Percentiles rank a stretch among this genome's conserved stretches.
Evolutionary conservation across 2,888 invertebrate species (phyloP).

Genomic region (Chrysolina haemoptera): DNA sequence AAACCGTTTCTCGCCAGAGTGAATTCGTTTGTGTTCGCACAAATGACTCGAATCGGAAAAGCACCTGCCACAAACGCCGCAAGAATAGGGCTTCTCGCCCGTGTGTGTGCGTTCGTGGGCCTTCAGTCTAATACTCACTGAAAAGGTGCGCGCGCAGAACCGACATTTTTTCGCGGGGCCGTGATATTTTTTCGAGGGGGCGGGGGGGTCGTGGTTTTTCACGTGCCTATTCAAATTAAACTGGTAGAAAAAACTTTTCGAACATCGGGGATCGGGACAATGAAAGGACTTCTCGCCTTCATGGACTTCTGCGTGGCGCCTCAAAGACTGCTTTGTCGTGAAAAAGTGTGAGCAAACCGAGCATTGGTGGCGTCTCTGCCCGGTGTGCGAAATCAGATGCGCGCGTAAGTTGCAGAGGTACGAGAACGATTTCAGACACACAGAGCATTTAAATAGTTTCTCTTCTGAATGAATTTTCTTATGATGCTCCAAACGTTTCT

Average conservation of each 20-base stretch:
- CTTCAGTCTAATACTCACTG: background rate
- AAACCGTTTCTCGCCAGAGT: background rate
- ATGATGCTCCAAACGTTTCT: background rate
- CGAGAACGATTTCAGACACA: constrained; percentile 4
- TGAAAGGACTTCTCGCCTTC: constrained; percentile 2
- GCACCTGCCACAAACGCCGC: background rate
- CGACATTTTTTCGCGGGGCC: background rate
- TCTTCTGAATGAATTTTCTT: background rate
- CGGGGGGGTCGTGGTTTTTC: constrained; percentile 11
- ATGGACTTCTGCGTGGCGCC: constrained; percentile 6
- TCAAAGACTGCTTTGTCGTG: constrained; percentile 4
- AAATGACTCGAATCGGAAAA: constrained; percentile 20
- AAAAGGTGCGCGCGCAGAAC: constrained; percentile 1
- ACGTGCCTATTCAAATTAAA: constrained; percentile 12
- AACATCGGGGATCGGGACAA: background rate
- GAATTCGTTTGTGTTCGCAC: constrained; percentile 4
- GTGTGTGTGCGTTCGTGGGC: constrained; percentile 4
- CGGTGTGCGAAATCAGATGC: constrained; percentile 6
- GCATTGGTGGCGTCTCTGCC: constrained; percentile 4
- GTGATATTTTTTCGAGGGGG: too few species aligned
- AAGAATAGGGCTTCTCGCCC: constrained; percentile 5
- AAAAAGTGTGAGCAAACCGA: background rate
- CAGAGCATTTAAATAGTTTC: background rate
- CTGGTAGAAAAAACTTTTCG: constrained; percentile 8
- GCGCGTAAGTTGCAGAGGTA: background rate